These are phyloP conservation scores for human DNA, from an alignment of 2,113 vertebrate genomes.

Conservation along the genomic window DNA sequence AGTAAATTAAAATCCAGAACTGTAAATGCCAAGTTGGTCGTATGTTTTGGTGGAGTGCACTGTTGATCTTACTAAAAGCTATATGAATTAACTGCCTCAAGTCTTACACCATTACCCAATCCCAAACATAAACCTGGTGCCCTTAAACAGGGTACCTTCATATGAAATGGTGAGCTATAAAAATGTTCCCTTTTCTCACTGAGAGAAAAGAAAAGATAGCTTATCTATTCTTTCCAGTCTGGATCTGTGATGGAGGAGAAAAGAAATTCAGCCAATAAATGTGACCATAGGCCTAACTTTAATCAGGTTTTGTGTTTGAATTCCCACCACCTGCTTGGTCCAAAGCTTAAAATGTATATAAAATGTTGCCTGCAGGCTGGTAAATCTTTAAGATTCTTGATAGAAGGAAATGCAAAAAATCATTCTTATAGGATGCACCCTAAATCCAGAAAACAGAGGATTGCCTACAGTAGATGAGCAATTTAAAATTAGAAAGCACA, in stretches of 20 bases:
- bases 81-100: too few relatives aligned
- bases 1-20: too few relatives aligned
- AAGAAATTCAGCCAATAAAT: neutral
- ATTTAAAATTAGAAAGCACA: constrained; percentile 45
- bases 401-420: constrained; percentile 30
- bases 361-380: neutral
- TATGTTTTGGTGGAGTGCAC: too few relatives aligned
- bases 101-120: neutral
- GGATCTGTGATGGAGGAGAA: neutral
- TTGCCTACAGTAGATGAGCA: neutral
- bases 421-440: neutral
- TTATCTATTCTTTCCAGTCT: neutral
- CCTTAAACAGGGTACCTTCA: neutral
- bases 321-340: neutral
- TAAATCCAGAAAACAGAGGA: neutral
- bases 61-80: too few relatives aligned
- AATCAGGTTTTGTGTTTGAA: neutral
- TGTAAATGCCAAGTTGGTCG: too few relatives aligned
- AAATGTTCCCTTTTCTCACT: neutral
- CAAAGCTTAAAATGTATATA: constrained; percentile 31
- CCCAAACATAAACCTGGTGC: neutral
- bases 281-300: neutral
- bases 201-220: neutral
- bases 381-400: constrained; percentile 9
- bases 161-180: neutral